Conservation (phyloP, 2,888 invertebrate genomes). For the Cephus pulcher region DNA sequence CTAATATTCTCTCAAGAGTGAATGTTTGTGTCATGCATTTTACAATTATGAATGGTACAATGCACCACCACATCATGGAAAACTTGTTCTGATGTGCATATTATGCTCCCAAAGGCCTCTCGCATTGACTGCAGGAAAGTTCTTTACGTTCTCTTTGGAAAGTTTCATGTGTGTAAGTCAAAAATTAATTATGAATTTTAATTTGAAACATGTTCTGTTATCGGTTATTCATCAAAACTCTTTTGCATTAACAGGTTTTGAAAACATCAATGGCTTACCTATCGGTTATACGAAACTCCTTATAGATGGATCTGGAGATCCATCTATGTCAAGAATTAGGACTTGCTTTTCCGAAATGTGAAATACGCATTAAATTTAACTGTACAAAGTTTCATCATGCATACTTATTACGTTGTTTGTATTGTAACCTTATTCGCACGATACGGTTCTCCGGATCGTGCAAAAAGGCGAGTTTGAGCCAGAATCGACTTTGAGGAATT, state of each 20-base stretch:
- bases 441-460: too few species aligned
- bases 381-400: too few species aligned
- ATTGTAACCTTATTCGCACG: too few species aligned
- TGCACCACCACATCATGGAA: conserved; percentile 56
- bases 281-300: conserved; percentile 11
- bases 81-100: conserved; percentile 65
- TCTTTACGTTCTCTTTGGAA: conserved; percentile 67
- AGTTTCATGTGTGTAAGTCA: conserved; percentile 67
- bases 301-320: background rate
- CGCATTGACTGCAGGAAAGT: conserved; percentile 68
- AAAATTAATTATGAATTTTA: too few species aligned
- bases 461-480: too few species aligned
- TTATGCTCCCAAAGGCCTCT: conserved; percentile 68
- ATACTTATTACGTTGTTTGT: too few species aligned
- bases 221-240: background rate
- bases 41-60: conserved; percentile 67
- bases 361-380: too few species aligned
- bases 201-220: too few species aligned
- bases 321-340: too few species aligned
- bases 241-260: conserved; percentile 8
- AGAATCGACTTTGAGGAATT: too few species aligned
- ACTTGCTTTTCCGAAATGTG: too few species aligned
- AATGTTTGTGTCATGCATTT: conserved; percentile 65
- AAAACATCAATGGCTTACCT: conserved; percentile 16
- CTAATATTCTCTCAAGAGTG: conserved; percentile 55